Conservation (phyloP, 2,113 vertebrate species). For the Ovibos moschatus region DNA sequence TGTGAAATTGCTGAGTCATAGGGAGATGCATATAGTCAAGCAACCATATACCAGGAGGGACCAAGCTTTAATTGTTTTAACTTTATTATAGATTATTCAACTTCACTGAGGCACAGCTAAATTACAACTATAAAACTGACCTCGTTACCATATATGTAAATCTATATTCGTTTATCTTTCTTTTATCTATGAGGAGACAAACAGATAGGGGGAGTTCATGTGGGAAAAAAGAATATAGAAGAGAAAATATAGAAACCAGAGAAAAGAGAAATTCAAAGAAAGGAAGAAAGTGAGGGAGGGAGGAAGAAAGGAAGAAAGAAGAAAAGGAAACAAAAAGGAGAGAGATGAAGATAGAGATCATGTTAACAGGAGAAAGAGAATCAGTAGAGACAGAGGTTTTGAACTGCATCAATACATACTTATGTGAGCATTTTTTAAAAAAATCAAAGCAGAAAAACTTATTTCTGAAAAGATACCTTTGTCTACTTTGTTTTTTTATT, state of each 20-base stretch:
- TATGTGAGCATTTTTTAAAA: background rate
- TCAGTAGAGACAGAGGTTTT: background rate
- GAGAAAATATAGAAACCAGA: background rate
- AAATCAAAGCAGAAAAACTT: background rate
- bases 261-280: background rate
- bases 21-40: background rate
- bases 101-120: background rate
- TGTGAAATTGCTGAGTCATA: background rate
- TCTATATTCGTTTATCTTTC: background rate
- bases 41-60: background rate
- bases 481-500: conserved; percentile 7
- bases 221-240: background rate
- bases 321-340: background rate
- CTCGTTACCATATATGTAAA: background rate
- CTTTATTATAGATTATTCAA: background rate
- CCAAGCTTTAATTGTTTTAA: background rate
- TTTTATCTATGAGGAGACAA: background rate
- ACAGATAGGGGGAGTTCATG: background rate
- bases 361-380: background rate
- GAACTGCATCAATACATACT: background rate
- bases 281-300: rapidly evolving
- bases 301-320: background rate
- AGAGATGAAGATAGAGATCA: background rate
- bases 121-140: background rate
- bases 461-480: conserved; percentile 9